Evolutionary conservation across 1,140 invertebrate species (phyloP).

Genomic region (Drosophila bocqueti): DNA sequence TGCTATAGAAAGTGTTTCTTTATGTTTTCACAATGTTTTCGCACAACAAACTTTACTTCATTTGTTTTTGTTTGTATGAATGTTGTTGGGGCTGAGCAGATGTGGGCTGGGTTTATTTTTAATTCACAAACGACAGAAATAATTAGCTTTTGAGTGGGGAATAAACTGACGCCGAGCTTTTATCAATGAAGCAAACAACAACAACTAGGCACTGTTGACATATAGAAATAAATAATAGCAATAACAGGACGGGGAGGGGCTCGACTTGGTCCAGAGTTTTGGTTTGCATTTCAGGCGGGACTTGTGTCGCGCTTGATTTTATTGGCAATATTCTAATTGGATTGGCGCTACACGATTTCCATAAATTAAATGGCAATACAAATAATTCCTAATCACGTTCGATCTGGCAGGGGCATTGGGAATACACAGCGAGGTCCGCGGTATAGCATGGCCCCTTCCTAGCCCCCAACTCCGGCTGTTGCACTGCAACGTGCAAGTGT

Average conservation of each 20-base stretch:
- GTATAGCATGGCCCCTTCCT: neutral
- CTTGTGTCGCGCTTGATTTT: constrained; percentile 6
- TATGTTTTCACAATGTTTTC: constrained; percentile 22
- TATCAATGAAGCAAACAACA: constrained; percentile 61
- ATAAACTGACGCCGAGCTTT: constrained; percentile 46
- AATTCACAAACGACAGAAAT: constrained; percentile 47
- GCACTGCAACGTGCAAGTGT: constrained; percentile 72
- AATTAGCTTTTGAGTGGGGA: constrained; percentile 42
- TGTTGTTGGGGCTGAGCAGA: constrained; percentile 9
- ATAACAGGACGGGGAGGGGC: constrained; percentile 34
- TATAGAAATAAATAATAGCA: constrained; percentile 8
- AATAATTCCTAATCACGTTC: constrained; percentile 62
- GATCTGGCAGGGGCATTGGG: constrained; percentile 30
- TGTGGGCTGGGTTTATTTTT: constrained; percentile 53
- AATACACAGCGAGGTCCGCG: constrained; percentile 22
- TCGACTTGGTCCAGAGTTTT: constrained; percentile 21
- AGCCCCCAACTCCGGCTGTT: constrained; percentile 23
- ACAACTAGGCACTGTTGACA: constrained; percentile 3
- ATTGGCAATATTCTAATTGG: constrained; percentile 66
- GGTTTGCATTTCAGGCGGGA: constrained; percentile 22
- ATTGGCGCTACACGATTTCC: constrained; percentile 71
- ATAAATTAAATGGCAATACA: constrained; percentile 65
- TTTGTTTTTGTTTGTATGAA: constrained; percentile 24
- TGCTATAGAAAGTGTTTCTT: constrained; percentile 10
- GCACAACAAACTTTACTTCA: constrained; percentile 10